Conservation (phyloP, 2,797 vertebrate species). For the Varecia variegata region DNA sequence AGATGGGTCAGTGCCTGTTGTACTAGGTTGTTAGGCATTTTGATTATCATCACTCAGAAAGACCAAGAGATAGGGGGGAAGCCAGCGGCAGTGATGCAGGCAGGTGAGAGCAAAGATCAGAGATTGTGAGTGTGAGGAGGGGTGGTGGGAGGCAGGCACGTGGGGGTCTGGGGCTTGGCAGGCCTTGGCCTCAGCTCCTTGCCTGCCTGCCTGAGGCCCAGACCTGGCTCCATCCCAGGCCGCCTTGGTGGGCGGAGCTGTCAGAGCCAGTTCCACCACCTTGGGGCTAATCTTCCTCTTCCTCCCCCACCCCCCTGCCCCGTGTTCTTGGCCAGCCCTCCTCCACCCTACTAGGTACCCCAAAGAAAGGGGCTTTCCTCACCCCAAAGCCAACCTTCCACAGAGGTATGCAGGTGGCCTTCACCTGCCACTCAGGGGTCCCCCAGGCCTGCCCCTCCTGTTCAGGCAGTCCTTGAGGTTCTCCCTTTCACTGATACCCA, state of each 20-base stretch:
- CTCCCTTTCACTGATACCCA: constrained; percentile 24
- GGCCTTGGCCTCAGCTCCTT: constrained; percentile 23
- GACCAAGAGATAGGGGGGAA: constrained; percentile 13
- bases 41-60: constrained; percentile 27
- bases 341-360: neutral
- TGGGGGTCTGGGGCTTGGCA: constrained; percentile 9
- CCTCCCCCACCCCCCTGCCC: neutral
- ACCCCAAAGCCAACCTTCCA: neutral
- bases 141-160: neutral
- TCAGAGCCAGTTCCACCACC: constrained; percentile 75
- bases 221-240: constrained; percentile 61
- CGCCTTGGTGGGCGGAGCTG: constrained; percentile 52
- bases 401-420: neutral
- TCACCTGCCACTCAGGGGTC: neutral
- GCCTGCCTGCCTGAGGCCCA: constrained; percentile 14
- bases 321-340: neutral
- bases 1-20: neutral
- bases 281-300: constrained; percentile 73
- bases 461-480: neutral
- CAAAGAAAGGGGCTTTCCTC: neutral
- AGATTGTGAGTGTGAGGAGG: neutral
- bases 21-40: neutral
- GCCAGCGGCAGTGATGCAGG: neutral
- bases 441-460: neutral
- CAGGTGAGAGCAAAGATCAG: constrained; percentile 61